A percentile compares a stretch with the other conserved stretches of the same genome.
Conservation (phyloP, 2,888 invertebrate species). For the Leptopilina myrica region DNA sequence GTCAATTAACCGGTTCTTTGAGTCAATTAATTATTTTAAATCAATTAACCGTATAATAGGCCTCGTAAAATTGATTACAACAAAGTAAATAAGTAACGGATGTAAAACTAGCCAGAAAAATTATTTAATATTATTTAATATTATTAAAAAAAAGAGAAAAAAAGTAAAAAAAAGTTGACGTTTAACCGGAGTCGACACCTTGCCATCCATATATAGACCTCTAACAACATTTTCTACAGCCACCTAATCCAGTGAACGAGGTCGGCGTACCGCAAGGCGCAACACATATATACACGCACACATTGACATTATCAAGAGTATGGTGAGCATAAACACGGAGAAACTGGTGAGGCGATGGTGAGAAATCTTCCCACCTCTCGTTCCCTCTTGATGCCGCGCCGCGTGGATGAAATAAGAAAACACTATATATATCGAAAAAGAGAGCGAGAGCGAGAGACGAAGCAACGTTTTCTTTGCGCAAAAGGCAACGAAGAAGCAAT, state of each 20-base stretch:
- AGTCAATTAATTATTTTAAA: too few relatives aligned
- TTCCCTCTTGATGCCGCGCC: neutral
- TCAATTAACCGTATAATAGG: too few relatives aligned
- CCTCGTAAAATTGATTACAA: too few relatives aligned
- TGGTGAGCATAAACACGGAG: slow-evolving; percentile 15
- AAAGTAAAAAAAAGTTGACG: neutral
- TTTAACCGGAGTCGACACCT: slow-evolving; percentile 19
- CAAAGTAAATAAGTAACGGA: too few relatives aligned
- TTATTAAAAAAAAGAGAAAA: too few relatives aligned
- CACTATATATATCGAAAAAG: neutral
- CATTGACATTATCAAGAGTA: neutral
- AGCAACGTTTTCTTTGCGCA: slow-evolving; percentile 31
- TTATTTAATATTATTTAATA: too few relatives aligned
- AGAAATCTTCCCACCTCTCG: slow-evolving; percentile 28
- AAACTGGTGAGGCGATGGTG: slow-evolving; percentile 8
- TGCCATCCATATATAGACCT: slow-evolving; percentile 1
- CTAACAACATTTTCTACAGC: slow-evolving; percentile 30
- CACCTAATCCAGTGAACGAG: slow-evolving; percentile 58
- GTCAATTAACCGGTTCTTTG: too few relatives aligned
- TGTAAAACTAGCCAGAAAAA: too few relatives aligned
- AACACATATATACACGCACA: slow-evolving; percentile 11
- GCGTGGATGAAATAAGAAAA: slow-evolving; percentile 13
- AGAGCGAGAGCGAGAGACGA: neutral
- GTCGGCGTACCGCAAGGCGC: slow-evolving; percentile 52
- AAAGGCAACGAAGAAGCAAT: slow-evolving; percentile 66